Base-by-base conservation (phyloP, 30 jellyfish, hydroid and myxozoan species). In the Phacellophora camtschatica region DNA sequence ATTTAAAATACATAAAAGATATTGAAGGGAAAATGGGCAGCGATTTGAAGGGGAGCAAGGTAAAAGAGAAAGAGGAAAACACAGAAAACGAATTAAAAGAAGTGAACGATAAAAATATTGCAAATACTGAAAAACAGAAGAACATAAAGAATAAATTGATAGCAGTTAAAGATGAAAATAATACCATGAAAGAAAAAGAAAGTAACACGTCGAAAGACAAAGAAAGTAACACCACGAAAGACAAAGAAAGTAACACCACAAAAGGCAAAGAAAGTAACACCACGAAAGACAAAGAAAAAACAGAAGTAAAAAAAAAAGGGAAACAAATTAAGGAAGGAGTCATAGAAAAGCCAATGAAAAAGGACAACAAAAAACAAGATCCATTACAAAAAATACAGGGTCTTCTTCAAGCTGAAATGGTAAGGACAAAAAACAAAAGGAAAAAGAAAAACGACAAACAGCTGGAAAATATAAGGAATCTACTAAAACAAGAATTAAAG, bases 361-460 rank as follows among this genome's bases (percentile, higher is more conserved):
- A 77, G 87, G 67, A 86, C 18, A 64, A 55, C 10, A 30, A 23
- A 43, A 73, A 81, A 29, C 62, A 78, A 18, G 97, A 93, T 45
- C 99, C 99, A n/a, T 71, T 93, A 56, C 88, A 58, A 0, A 95
- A 82, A 51, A 88, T 94, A 25, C 96, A 87, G 32, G 82, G 82
- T 13, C 88, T 94, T n/a, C 87, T 94, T 24, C 76, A 94, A 34
- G 99, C 95, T 1, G 99, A 87, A 61, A 87, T 87, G 63, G 16
- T 23, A 31, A 66, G 96, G 36, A 73, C 86, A 50, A 62, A 74
- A 23, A 64, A 37, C 85, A 74, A 66, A 43, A 64, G 74, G 86
- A 18, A 64, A 19, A 74, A 65, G 4, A 82, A 85, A 32, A 46
- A 48, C 3, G 96, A 85, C 75, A 64, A 65, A 57, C 96, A 85